A percentile compares a stretch with the other conserved stretches of the same genome.
Conservation (phyloP, 1,140 invertebrate genomes). For the Lysiphlebus fabarum region DNA sequence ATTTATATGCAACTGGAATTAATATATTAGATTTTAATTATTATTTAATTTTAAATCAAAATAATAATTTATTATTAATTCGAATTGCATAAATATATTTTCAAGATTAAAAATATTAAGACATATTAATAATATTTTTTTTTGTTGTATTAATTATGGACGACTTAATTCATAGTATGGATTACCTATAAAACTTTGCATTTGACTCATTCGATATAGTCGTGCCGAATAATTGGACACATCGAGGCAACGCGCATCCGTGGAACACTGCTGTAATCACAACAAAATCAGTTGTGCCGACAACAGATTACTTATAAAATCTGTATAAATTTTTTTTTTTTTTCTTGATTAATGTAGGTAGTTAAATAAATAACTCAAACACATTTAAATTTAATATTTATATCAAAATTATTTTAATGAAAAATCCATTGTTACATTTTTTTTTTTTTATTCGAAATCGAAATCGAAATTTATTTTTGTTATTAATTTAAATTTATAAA, state of each 20-base stretch:
- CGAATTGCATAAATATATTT: not conserved
- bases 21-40: not conserved
- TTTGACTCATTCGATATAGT: conserved; percentile 55
- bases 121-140: not conserved
- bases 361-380: conserved; percentile 9
- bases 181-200: conserved; percentile 55
- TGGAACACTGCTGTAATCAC: conserved; percentile 55
- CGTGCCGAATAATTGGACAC: conserved; percentile 54
- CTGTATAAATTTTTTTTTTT: conserved; percentile 24
- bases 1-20: no score
- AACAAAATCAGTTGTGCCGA: conserved; percentile 58
- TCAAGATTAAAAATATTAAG: no score
- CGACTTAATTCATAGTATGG: conserved; percentile 51
- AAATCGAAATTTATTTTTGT: no score
- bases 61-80: not conserved
- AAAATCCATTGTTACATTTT: no score
- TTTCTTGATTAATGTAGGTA: conserved; percentile 21
- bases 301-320: conserved; percentile 40
- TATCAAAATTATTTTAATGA: no score
- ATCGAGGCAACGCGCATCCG: conserved; percentile 46
- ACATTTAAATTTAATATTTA: no score
- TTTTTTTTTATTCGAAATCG: no score
- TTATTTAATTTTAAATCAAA: not conserved
- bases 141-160: conserved; percentile 25
- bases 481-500: no score